Evolutionary conservation across 1,140 invertebrate species (phyloP).

Genomic region (Ceratoteleas bidentatus): DNA sequence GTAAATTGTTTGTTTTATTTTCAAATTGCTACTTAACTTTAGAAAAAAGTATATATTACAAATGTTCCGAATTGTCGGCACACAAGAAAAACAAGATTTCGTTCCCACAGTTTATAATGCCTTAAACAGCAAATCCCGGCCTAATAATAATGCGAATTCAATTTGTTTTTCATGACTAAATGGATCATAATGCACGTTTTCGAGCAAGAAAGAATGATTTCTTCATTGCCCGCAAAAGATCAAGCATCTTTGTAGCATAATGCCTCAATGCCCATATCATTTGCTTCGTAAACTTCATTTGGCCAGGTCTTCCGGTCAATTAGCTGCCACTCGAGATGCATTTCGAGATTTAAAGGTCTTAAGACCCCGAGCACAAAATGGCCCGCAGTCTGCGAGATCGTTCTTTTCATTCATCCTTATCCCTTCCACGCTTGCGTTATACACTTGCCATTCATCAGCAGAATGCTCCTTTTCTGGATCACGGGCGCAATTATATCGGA

Average conservation of each 20-base stretch:
- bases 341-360: constrained; percentile 21
- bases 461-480: constrained; percentile 51
- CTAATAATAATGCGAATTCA: constrained; percentile 3
- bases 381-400: constrained; percentile 20
- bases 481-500: constrained; percentile 40
- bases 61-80: no score
- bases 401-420: constrained; percentile 49
- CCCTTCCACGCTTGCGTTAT: constrained; percentile 20
- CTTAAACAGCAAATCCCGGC: not conserved
- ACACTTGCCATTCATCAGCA: constrained; percentile 39
- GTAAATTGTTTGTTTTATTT: no score
- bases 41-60: no score
- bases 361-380: constrained; percentile 22
- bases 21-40: no score
- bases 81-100: no score
- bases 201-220: constrained; percentile 12
- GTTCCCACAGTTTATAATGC: no score
- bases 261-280: constrained; percentile 48
- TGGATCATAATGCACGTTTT: constrained; percentile 4
- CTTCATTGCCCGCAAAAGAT: constrained; percentile 30
- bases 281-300: constrained; percentile 54
- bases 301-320: constrained; percentile 50
- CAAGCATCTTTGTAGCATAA: constrained; percentile 29
- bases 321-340: constrained; percentile 49
- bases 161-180: constrained; percentile 20